These are phyloP conservation scores for Polypterus senegalus DNA, from an alignment of 2,113 vertebrate genomes.

Conservation along the genomic window DNA sequence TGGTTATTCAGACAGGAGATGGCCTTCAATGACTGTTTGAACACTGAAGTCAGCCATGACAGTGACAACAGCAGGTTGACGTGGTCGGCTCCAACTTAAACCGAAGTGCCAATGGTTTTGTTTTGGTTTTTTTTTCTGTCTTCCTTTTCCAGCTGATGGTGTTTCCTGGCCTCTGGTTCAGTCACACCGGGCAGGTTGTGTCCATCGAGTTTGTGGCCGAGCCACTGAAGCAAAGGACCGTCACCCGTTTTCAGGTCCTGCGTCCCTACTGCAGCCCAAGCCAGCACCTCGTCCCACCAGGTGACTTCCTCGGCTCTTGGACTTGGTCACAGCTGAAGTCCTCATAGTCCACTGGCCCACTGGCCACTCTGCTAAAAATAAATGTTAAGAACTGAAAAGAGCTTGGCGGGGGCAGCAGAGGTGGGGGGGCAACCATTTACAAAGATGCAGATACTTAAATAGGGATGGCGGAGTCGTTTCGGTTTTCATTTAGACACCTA, in stretches of 20 bases:
- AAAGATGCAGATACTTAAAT: too few species aligned
- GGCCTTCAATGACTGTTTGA: neutral
- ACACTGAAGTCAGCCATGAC: neutral
- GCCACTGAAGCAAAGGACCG: conserved; percentile 29
- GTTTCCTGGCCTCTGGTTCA: conserved; percentile 64
- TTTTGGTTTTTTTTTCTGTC: neutral
- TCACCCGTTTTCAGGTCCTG: conserved; percentile 50
- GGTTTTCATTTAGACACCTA: too few species aligned
- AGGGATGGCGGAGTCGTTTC: too few species aligned
- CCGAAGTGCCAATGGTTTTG: neutral
- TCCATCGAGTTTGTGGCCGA: conserved; percentile 48
- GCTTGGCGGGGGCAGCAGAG: too few species aligned
- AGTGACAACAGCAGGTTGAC: neutral
- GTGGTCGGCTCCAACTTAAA: neutral
- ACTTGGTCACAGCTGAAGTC: too few species aligned
- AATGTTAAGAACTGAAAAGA: too few species aligned
- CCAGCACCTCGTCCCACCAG: conserved; percentile 53
- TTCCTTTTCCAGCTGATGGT: conserved; percentile 43
- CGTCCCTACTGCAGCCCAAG: conserved; percentile 52
- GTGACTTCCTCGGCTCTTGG: conserved; percentile 21
- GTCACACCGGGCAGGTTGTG: conserved; percentile 45
- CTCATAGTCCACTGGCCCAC: too few species aligned
- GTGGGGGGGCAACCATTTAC: too few species aligned
- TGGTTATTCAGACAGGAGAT: too few species aligned
- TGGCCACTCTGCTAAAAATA: too few species aligned